Conservation (phyloP, 2,888 invertebrate species). For the Callyntrura sp. region DNA sequence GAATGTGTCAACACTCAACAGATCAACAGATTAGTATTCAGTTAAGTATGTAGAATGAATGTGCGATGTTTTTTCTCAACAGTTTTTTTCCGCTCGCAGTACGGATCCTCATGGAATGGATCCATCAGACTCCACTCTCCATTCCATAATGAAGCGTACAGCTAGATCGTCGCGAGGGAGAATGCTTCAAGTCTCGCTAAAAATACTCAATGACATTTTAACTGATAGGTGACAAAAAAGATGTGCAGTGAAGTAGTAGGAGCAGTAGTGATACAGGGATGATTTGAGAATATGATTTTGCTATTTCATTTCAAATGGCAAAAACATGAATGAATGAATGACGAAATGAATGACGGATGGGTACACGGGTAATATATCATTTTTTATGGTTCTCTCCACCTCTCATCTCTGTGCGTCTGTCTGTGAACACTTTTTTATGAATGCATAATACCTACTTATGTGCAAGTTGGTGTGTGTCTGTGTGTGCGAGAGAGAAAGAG, state of each 20-base stretch:
- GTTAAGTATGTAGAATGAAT: conserved; percentile 32
- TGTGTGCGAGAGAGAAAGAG: too few species aligned
- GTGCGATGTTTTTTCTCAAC: not conserved
- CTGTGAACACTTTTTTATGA: not conserved
- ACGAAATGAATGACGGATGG: not conserved
- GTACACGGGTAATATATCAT: not conserved
- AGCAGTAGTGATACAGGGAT: not conserved
- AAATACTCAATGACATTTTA: not conserved
- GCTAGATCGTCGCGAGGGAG: not conserved
- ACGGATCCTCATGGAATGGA: not conserved
- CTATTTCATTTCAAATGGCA: not conserved
- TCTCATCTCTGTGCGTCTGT: not conserved
- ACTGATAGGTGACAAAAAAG: not conserved
- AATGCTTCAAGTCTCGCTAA: too few species aligned
- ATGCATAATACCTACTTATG: not conserved
- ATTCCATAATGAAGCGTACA: not conserved
- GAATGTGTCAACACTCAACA: not conserved
- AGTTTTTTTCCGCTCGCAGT: too few species aligned
- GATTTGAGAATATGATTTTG: not conserved
- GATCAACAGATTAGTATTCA: conserved; percentile 14
- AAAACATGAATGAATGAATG: conserved; percentile 36
- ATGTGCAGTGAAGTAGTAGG: not conserved
- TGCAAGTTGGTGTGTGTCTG: not conserved
- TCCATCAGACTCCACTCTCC: not conserved
- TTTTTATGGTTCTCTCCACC: conserved; percentile 11